Evolutionary conservation across 92 coral and sea anemone genomes (phyloP), one percentile per base, ranked within the genome.

Genomic region (Porites evermanni): DNA sequence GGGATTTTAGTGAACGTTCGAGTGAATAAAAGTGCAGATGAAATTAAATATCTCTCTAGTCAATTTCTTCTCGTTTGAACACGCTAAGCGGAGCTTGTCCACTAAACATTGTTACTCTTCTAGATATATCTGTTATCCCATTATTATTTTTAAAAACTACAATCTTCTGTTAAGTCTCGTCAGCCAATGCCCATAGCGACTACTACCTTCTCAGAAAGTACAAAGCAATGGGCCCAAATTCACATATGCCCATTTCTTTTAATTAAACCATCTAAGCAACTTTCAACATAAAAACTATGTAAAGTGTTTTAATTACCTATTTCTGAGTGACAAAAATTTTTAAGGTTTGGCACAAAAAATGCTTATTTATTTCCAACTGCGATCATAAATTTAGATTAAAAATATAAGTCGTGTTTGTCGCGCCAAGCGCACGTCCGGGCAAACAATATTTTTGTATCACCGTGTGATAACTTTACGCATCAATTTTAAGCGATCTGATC

Each of bases 371-470:
- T 47, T 79, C 73, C 50, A 61, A 19, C 54, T 11, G 38, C 18
- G 32, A 67, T 65, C 12, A 79, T 79, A 79, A 79, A 64, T 50
- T 66, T 51, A 67, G 74, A 67, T 79, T 67, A 47, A 8, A 18
- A 79, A 4, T 14, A 56, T 56, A 17, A 78, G 71, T 64, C 72
- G 60, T 17, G 26, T 6, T n/a, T 78, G 72, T 16, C 60, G 50
- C 12, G 69, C 26, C 44, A 19, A 64, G 47, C 32, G 38, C 64
- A 67, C 26, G 63, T 66, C 74, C 4, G 29, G 70, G 58, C 60
- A 51, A 66, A 66, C 47, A 38, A 6, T 0, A 78, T 14, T 21
- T 9, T 9, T 3, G 60, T 78, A 66, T 13, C 64, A 7, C 64
- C 64, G 12, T 2, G 64, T 14, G 64, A 64, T 19, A 61, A 60